phyloP scores from a whole-genome alignment of 2,797 vertebrate species.

The Channa striata region DNA sequence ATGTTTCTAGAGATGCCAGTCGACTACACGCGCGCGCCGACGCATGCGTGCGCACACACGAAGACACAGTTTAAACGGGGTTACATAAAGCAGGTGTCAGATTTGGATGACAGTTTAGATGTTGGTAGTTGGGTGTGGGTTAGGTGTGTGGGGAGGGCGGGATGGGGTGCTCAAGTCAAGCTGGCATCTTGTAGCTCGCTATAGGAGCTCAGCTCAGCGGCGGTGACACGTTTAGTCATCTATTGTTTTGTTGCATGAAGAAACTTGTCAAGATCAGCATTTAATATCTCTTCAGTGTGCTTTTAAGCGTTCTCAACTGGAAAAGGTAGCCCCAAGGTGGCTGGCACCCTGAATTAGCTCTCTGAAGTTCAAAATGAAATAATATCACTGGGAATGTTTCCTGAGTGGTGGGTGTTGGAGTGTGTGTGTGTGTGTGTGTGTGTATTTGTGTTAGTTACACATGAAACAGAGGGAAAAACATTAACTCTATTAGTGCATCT shows the following conservation, averaged over 20 bases:
- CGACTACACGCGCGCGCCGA: conserved; percentile 63
- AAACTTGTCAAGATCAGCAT: conserved; percentile 87
- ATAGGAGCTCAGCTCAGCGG: conserved; percentile 72
- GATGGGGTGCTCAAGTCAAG: conserved; percentile 49
- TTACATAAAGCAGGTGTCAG: conserved; percentile 87
- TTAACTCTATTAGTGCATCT: conserved; percentile 43
- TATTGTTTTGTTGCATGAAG: conserved; percentile 83
- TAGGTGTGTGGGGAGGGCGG: conserved; percentile 38
- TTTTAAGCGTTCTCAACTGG: conserved; percentile 83
- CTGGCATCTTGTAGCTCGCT: conserved; percentile 66
- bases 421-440: conserved; percentile 30
- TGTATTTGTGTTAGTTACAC: conserved; percentile 54
- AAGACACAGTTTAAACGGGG: conserved; percentile 77
- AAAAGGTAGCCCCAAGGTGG: conserved; percentile 82
- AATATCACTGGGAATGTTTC: conserved; percentile 60
- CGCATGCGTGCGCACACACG: conserved; percentile 48
- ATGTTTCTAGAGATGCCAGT: conserved; percentile 80
- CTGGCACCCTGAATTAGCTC: conserved; percentile 83
- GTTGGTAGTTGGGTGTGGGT: conserved; percentile 69
- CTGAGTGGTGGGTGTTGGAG: conserved; percentile 51
- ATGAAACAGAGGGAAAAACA: conserved; percentile 29
- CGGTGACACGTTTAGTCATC: conserved; percentile 82
- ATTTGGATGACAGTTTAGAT: conserved; percentile 85
- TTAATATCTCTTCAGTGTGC: conserved; percentile 78
- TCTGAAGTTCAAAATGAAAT: conserved; percentile 83